These are phyloP conservation scores for Pardalotus punctatus DNA, from an alignment of 2,113 vertebrate species.

Conservation along the genomic window DNA sequence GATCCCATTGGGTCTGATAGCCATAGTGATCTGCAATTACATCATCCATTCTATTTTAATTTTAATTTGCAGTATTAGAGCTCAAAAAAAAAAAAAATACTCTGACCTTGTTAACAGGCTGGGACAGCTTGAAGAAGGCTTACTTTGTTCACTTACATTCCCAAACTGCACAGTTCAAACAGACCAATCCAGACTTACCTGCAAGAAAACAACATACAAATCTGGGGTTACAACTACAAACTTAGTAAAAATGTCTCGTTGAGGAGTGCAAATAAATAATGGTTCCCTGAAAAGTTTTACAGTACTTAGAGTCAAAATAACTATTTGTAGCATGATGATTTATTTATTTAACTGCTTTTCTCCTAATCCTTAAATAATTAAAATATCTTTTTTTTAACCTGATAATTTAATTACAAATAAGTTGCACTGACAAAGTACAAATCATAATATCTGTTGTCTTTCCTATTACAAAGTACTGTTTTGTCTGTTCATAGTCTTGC, in stretches of 20 bases:
- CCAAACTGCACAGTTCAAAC: constrained; percentile 24
- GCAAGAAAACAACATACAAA: constrained; percentile 63
- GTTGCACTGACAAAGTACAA: neutral
- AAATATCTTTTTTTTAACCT: neutral
- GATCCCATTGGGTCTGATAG: neutral
- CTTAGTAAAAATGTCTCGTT: neutral
- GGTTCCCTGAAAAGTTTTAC: neutral
- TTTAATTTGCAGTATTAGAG: neutral
- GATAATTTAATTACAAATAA: neutral
- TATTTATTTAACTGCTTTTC: neutral
- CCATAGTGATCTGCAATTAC: neutral
- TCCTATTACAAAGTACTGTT: neutral
- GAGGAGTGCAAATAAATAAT: neutral
- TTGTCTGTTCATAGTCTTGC: neutral
- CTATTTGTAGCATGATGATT: neutral
- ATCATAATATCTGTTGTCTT: neutral
- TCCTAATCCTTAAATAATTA: neutral
- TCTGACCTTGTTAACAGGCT: constrained; percentile 53
- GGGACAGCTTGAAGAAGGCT: constrained; percentile 47
- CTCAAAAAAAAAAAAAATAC: neutral
- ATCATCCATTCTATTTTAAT: neutral
- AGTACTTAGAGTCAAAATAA: neutral
- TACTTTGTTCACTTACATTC: constrained; percentile 67
- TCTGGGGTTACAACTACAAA: constrained; percentile 3
- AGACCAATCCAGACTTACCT: constrained; percentile 72